Base-by-base conservation (phyloP, 2,797 vertebrate genomes). In the Ctenosaura bakeri region DNA sequence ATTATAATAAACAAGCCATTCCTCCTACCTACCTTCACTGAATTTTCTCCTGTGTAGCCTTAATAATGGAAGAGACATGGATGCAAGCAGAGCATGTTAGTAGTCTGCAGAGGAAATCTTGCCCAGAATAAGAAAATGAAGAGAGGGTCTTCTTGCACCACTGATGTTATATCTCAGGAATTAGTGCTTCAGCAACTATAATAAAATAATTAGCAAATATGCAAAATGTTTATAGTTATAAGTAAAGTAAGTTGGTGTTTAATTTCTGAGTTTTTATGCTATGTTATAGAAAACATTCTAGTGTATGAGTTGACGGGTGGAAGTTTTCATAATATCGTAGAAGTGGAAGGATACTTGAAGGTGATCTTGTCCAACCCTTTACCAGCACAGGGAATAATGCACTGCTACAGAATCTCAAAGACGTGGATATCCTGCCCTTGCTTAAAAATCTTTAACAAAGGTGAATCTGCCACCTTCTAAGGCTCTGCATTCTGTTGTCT, bases 1-100 rank as follows among this genome's bases (percentile, higher is more conserved):
- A 54, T 90, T 0, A 0, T 90, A 95, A 92, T 91, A 95, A 94
- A 88, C 88, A 95, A 95, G 93, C 91, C 64, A 85, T 92, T 95
- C 50, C 85, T 94, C 88, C 86, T 69, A 79, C 59, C 71, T 93
- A 91, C 91, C 88, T 93, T 88, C 82, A 73, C 87, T 95, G 81
- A 92, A 87, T 81, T 94, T 93, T 94, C 87, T 95, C 78, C 78
- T 95, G 89, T 0, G 1, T 90, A 85, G 73, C 66, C 22, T 32
- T 69, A 69, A 69, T 92, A 93, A 89, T 74, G 74, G 93, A 74
- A 92, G 88, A 66, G 85, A 94, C 89, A 66, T 42, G 54, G 50
- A 81, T 74, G 94, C 88, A 92, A 85, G 38, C 73, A 79, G 6
- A 0, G 26, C 83, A 85, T 90, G 50, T 88, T 93, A 93, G 92